Evolutionary conservation across 2,113 vertebrate species (phyloP).

Genomic region (Callocephalon fimbriatum): DNA sequence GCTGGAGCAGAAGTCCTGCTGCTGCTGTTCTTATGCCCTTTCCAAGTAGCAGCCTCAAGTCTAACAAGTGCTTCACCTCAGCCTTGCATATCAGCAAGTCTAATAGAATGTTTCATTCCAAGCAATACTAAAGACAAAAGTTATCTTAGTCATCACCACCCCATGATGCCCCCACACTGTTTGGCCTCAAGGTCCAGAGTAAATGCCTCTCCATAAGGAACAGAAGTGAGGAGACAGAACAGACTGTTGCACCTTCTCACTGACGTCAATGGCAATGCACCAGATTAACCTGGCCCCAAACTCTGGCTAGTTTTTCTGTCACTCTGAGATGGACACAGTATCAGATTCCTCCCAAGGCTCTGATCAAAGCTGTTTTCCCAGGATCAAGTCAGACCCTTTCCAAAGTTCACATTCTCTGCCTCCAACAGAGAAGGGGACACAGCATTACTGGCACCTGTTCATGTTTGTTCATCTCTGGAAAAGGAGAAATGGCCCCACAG

Average conservation of each 20-base stretch:
- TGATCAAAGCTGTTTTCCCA: constrained; percentile 43
- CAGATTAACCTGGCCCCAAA: constrained; percentile 8
- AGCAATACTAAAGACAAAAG: background rate
- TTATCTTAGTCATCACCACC: background rate
- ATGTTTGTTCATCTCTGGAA: background rate
- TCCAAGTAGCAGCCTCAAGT: background rate
- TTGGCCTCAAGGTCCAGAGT: background rate
- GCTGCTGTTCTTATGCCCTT: background rate
- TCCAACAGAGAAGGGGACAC: background rate
- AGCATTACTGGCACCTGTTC: background rate
- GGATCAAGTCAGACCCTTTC: background rate
- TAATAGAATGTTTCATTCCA: background rate
- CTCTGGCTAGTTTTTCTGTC: background rate
- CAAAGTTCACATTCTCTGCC: constrained; percentile 17
- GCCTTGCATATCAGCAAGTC: background rate
- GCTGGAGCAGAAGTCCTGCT: background rate
- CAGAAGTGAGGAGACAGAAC: background rate
- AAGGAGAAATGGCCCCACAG: background rate
- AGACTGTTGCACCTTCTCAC: background rate
- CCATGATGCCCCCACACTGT: background rate
- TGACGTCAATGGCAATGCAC: background rate
- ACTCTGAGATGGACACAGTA: background rate
- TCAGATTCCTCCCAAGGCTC: constrained; percentile 32
- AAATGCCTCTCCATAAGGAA: background rate
- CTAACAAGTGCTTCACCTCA: background rate